Evolutionary conservation across 2,113 vertebrate species (phyloP), one percentile per base, ranked within the genome.

Genomic region (Reinhardtius hippoglossoides): DNA sequence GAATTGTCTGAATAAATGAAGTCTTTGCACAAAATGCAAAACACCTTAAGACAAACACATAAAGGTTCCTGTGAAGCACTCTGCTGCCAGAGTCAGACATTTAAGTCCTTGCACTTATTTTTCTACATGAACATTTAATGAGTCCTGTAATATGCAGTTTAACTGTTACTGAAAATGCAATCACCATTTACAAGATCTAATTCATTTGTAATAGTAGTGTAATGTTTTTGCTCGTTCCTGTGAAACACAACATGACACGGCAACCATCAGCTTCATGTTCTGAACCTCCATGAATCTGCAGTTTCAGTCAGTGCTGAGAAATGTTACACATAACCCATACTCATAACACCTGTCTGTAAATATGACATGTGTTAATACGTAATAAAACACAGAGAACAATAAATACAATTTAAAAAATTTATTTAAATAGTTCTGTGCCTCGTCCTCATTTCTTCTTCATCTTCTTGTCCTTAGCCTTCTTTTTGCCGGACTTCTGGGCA

Each of bases 391-490:
- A 7, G 46, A 67, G 12, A 66, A 55, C 26, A 76, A 15, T 58
- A 66, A 72, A 54, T 58, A 80, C 52, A 77, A 84, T 90, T 86
- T 12, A 50, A 85, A 65, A 80, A 27, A 1, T 86, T 93, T 91
- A 92, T 93, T 94, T 93, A 93, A 94, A 93, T 91, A 93, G 70
- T 69, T 93, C 90, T 95, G 94, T 93, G 94, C 93, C 85, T 92
- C 94, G 90, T 95, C 95, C 75, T 95, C 90, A 95, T 97, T 99
- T 98, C 88, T 95, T 95, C 93, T 99, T 99, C 92, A 94, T 97
- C 92, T 96, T 96, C 94, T 97, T 99, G 74, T 98, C 97, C 87
- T 98, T 99, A 64, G 95, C 91, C 88, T 97, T 98, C 93, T 97
- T 98, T 93, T 97, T 99, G 94, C 93, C 94, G 3, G 95, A 81